Base-by-base conservation (phyloP, 1,140 invertebrate species). In the Ganaspis sp. region DNA sequence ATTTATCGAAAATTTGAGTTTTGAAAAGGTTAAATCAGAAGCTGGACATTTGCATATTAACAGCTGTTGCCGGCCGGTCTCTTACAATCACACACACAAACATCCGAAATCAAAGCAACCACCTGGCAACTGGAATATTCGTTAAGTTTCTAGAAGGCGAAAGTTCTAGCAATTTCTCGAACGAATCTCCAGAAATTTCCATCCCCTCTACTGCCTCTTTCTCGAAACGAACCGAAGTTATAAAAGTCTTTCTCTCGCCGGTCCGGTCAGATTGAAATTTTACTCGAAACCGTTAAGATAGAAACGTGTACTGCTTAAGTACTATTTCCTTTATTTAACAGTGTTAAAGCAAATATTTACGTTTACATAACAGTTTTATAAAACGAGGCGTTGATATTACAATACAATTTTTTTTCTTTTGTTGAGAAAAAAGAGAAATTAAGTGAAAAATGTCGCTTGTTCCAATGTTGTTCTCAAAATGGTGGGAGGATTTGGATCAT, bases 401-500 rank as follows among this genome's bases (percentile, higher is more conserved):
- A n/a, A n/a, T n/a, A n/a, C n/a, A 8, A 11, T 38, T 19, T 70
- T 15, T 4, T 70, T 70, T 34, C 23, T 11, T 29, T 4, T 15
- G 9, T 29, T n/a, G 26, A 6, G 23, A 1, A 26, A 26, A 15
- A 26, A 64, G 21, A 4, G 11, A 26, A 9, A 12, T 40, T 26
- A 40, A 23, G 1, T 58, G 4, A 19, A 79, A 82, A 79, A 92
- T 92, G 92, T 91, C 91, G 29, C 72, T 91, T 19, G 75, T 90
- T n/a, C 91, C 91, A 21, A 69, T 91, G 72, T 6, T 91, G 15
- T 91, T 92, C 70, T 90, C 89, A 34, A 85, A 92, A 73, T 92
- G 90, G 90, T 92, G 89, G 85, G 88, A 89, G 54, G 86, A 87
- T 11, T 19, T 89, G 69, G 74, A 84, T 0, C 74, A 74, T 0